Evolutionary conservation across 2,888 invertebrate genomes (phyloP).

Genomic region (Macaria notata): DNA sequence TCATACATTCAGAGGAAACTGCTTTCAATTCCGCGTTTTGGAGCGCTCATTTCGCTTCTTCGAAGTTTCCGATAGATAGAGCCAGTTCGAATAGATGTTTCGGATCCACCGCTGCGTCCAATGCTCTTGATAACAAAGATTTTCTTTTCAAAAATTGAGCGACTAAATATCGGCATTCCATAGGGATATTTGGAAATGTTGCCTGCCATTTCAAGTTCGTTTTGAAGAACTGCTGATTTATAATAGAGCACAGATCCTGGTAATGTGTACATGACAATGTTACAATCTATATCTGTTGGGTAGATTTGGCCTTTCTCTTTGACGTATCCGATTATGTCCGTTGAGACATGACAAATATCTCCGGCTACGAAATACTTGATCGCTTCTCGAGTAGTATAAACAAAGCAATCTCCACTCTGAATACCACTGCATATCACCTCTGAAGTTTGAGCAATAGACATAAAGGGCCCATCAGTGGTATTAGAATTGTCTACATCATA

Average conservation of each 20-base stretch:
- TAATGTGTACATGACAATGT: slow-evolving; percentile 7
- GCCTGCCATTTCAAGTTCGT: slow-evolving; percentile 1
- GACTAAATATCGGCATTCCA: neutral
- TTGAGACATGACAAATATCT: neutral
- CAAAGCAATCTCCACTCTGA: slow-evolving; percentile 10
- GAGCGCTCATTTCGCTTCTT: neutral
- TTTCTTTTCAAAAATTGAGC: slow-evolving; percentile 6
- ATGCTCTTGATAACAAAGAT: neutral
- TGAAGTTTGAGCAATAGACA: no score
- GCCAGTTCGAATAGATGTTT: slow-evolving; percentile 9
- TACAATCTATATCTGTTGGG: slow-evolving; percentile 3
- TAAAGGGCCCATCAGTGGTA: no score
- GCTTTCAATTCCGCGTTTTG: neutral
- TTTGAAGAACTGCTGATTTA: slow-evolving; percentile 1
- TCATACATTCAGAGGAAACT: no score
- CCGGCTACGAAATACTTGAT: slow-evolving; percentile 7
- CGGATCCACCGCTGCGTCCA: neutral
- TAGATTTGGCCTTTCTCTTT: slow-evolving; percentile 5
- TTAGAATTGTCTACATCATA: no score
- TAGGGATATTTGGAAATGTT: slow-evolving; percentile 1
- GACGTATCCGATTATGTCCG: slow-evolving; percentile 12
- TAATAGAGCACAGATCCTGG: neutral
- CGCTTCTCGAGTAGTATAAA: slow-evolving; percentile 2
- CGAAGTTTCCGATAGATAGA: slow-evolving; percentile 6
- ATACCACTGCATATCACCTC: no score